These are phyloP conservation scores for Ellobius talpinus DNA, from an alignment of 2,113 vertebrate genomes.

Conservation along the genomic window DNA sequence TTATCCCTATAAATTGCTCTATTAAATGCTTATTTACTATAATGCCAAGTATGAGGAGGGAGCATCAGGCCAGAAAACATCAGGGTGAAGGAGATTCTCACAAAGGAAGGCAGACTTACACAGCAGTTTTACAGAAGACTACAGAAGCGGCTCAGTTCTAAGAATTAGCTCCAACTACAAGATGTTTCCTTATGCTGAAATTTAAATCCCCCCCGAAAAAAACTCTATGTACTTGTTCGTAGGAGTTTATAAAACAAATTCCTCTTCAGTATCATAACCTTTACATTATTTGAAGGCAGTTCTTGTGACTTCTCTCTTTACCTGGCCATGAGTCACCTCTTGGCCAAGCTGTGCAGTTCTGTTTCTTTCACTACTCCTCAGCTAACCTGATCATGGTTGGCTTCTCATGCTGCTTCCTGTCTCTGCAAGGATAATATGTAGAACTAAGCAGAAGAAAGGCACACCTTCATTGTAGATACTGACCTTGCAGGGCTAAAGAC, in stretches of 20 bases:
- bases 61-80: slow-evolving; percentile 29
- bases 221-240: not conserved
- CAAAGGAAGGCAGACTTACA: slow-evolving; percentile 10
- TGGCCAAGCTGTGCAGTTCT: not conserved
- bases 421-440: slow-evolving; percentile 26
- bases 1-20: not conserved
- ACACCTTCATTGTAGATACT: slow-evolving; percentile 5
- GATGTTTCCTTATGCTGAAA: slow-evolving; percentile 52
- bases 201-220: not conserved
- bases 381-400: not conserved
- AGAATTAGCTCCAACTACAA: slow-evolving; percentile 16
- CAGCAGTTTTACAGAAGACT: slow-evolving; percentile 1
- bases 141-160: slow-evolving; percentile 11
- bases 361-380: not conserved
- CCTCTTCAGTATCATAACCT: slow-evolving; percentile 25
- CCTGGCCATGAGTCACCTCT: slow-evolving; percentile 21
- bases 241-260: slow-evolving; percentile 42
- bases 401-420: not conserved
- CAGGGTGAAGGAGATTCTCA: slow-evolving; percentile 31
- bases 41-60: slow-evolving; percentile 41
- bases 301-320: slow-evolving; percentile 48
- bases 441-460: slow-evolving; percentile 36
- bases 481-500: slow-evolving; percentile 31
- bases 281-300: slow-evolving; percentile 30
- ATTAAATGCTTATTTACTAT: slow-evolving; percentile 43